phyloP scores from a whole-genome alignment of 2,888 invertebrate species.

The Pogonocherus hispidulus region DNA sequence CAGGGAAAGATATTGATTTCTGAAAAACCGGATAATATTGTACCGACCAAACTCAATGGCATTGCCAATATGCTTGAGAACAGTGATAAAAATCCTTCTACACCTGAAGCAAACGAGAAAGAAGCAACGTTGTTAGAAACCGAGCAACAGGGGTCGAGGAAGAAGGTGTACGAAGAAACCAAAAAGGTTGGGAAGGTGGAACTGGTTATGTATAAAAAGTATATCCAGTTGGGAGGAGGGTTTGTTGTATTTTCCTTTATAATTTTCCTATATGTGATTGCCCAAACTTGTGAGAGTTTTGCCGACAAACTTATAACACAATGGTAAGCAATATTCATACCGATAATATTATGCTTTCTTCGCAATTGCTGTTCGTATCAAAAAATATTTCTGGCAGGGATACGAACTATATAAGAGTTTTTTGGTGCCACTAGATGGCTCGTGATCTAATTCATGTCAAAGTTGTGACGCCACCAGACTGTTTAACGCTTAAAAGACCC shows the following conservation, averaged over 20 bases:
- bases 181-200: constrained; percentile 55
- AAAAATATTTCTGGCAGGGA: no score
- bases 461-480: no score
- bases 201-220: constrained; percentile 55
- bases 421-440: no score
- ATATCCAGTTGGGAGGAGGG: constrained; percentile 57
- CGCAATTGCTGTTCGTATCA: no score
- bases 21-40: constrained; percentile 54
- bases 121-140: constrained; percentile 2
- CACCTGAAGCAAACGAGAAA: constrained; percentile 52
- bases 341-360: no score
- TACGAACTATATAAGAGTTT: no score
- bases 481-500: no score
- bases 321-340: constrained; percentile 49
- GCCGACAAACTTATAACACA: constrained; percentile 54
- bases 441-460: no score
- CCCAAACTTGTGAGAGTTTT: constrained; percentile 51
- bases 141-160: constrained; percentile 33
- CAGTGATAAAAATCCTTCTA: neutral
- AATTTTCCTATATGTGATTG: constrained; percentile 48
- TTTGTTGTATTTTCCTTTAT: constrained; percentile 47
- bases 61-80: constrained; percentile 10
- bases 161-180: constrained; percentile 56
- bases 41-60: constrained; percentile 23
- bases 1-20: constrained; percentile 40